Conservation (phyloP, 2,797 vertebrate genomes). For the Gymnoscopelus microlampas region DNA sequence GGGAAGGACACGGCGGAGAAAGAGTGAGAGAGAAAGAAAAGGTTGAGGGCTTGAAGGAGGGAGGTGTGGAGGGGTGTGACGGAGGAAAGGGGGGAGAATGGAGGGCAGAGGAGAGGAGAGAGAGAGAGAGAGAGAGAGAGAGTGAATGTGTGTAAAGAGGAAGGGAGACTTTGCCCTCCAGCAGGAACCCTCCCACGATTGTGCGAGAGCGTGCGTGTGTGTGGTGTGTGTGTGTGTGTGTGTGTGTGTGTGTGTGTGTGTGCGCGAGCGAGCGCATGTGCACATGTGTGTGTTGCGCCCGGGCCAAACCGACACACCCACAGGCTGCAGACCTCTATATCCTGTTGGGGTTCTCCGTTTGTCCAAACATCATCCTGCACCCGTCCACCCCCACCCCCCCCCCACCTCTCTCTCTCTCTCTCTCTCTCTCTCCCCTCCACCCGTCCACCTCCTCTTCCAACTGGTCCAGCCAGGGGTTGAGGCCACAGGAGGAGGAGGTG, state of each 20-base stretch:
- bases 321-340: slow-evolving; percentile 83
- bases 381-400: background rate
- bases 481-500: slow-evolving; percentile 60
- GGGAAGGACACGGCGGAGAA: slow-evolving; percentile 50
- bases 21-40: background rate
- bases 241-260: slow-evolving; percentile 39
- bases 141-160: no score
- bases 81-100: slow-evolving; percentile 68
- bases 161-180: slow-evolving; percentile 84
- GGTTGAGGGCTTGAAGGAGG: slow-evolving; percentile 59
- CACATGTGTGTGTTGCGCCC: slow-evolving; percentile 41
- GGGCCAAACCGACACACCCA: slow-evolving; percentile 82
- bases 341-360: slow-evolving; percentile 82
- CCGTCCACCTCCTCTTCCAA: slow-evolving; percentile 61
- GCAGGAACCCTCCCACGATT: slow-evolving; percentile 78
- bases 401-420: slow-evolving; percentile 10
- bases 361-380: slow-evolving; percentile 76
- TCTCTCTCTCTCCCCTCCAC: slow-evolving; percentile 40
- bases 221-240: slow-evolving; percentile 23
- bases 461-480: slow-evolving; percentile 67
- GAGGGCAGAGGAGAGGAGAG: no score
- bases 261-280: slow-evolving; percentile 57
- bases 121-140: slow-evolving; percentile 69
- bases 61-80: slow-evolving; percentile 67
- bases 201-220: slow-evolving; percentile 49